phyloP scores from a whole-genome alignment of 2,797 vertebrate species.

The Eulemur coronatus region DNA sequence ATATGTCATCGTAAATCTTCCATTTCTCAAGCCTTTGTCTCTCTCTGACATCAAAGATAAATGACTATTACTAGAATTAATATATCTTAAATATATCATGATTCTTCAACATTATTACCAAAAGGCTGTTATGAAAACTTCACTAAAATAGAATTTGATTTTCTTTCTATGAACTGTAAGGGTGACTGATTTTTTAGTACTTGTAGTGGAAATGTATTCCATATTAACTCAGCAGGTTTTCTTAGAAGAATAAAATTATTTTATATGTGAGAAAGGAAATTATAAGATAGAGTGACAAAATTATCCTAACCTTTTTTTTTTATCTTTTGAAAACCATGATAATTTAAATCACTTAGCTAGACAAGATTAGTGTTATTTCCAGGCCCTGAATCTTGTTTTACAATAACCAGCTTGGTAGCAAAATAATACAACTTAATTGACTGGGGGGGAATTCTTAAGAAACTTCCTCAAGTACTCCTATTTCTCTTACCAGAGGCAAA shows the following conservation, averaged over 20 bases:
- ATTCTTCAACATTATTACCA: slow-evolving; percentile 63
- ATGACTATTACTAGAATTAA: slow-evolving; percentile 74
- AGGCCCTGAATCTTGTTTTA: slow-evolving; percentile 66
- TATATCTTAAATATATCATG: slow-evolving; percentile 71
- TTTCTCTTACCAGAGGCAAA: slow-evolving; percentile 36
- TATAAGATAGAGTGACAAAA: slow-evolving; percentile 40
- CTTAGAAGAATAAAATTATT: slow-evolving; percentile 53
- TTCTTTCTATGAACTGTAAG: slow-evolving; percentile 62
- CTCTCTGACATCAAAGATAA: slow-evolving; percentile 72
- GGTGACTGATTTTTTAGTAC: slow-evolving; percentile 49
- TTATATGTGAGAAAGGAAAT: slow-evolving; percentile 52
- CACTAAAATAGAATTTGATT: slow-evolving; percentile 70
- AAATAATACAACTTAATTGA: slow-evolving; percentile 70
- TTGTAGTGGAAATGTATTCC: slow-evolving; percentile 47
- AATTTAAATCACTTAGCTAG: slow-evolving; percentile 75
- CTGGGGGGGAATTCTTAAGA: slow-evolving; percentile 58
- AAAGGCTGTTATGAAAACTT: slow-evolving; percentile 69
- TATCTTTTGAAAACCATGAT: slow-evolving; percentile 69
- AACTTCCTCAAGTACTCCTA: neutral
- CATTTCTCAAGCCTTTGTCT: slow-evolving; percentile 63
- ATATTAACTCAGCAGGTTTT: slow-evolving; percentile 56
- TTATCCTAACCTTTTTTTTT: slow-evolving; percentile 54
- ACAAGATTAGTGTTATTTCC: slow-evolving; percentile 65
- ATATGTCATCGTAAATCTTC: slow-evolving; percentile 79
- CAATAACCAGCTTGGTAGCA: slow-evolving; percentile 55